Base-by-base conservation (phyloP, 92 coral and sea anemone genomes). In the Bergia sp. region DNA sequence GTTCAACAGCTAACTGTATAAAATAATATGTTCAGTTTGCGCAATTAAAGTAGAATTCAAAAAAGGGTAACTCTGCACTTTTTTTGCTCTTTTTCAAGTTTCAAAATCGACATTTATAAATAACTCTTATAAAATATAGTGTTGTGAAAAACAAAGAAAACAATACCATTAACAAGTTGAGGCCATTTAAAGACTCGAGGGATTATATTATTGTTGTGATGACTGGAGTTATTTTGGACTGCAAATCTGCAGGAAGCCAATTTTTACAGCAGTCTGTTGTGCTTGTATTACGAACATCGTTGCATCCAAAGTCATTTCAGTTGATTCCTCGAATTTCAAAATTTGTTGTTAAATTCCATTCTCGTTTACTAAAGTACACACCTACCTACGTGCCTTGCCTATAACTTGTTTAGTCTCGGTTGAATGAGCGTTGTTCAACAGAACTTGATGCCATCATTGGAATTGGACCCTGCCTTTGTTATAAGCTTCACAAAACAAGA, bases 161-260 rank as follows among this genome's bases (percentile, higher is more conserved):
- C 18, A 16, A 40, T 10, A 9, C 23, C 23, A 38, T 76, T 74
- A 13, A 49, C 79, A 40, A 74, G 9, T 9, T 39, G 49, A 74
- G 79, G 47, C 23, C 79, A 13, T 74, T 74, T 74, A 74, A 72
- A 41, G 80, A 76, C 80, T 20, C 80, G 2, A 76, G 80, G 80
- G 80, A 76, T 76, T 76, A 76, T 47, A 15, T 3, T 2, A 0
- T 0, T 72, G 13, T 72, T 37, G 40, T 72, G 37, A 5, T 39
- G 49, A 74, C 21, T 6, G 23, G n/a, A 21, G 49, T 42, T 74
- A 12, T 40, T 74, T 38, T 74, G 44, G 44, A 74, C 39, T 74
- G 8, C 45, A 12, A 15, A 5, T 74, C 79, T 74, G 79, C 79
- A 74, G 39, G 10, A 7, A 9, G 36, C 1, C 29, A 74, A 6